Evolutionary conservation across 2,113 vertebrate genomes (phyloP).

Genomic region (Pluvialis apricaria): DNA sequence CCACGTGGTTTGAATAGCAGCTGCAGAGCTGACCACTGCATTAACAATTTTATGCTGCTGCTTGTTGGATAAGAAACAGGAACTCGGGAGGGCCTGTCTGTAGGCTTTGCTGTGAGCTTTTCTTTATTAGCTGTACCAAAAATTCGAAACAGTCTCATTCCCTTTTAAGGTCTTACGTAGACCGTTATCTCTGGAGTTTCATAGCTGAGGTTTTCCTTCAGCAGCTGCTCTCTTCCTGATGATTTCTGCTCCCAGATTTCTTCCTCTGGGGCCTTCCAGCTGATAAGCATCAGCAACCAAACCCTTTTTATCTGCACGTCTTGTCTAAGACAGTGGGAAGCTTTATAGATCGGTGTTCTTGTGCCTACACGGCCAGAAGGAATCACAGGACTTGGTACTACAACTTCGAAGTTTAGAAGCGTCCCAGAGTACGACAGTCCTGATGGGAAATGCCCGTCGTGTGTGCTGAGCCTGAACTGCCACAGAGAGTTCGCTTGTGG

Average conservation of each 20-base stretch:
- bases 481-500: not conserved
- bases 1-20: not conserved
- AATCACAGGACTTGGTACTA: not conserved
- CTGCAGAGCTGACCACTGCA: not conserved
- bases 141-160: not conserved
- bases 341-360: not conserved
- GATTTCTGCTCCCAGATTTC: not conserved
- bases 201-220: not conserved
- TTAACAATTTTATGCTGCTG: not conserved
- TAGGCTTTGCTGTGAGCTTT: not conserved
- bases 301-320: not conserved
- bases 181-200: not conserved
- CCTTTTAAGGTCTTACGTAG: constrained; percentile 5
- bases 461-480: not conserved
- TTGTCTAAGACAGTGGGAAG: not conserved
- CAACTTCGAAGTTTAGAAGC: not conserved
- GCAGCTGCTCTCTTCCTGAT: not conserved
- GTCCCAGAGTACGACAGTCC: not conserved
- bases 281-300: not conserved
- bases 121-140: not conserved
- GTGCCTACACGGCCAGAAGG: not conserved
- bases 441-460: fast-evolving
- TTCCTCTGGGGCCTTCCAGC: not conserved
- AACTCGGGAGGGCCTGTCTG: not conserved
- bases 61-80: not conserved